Evolutionary conservation across 2,113 vertebrate species (phyloP).

Genomic region (Elachura formosa): DNA sequence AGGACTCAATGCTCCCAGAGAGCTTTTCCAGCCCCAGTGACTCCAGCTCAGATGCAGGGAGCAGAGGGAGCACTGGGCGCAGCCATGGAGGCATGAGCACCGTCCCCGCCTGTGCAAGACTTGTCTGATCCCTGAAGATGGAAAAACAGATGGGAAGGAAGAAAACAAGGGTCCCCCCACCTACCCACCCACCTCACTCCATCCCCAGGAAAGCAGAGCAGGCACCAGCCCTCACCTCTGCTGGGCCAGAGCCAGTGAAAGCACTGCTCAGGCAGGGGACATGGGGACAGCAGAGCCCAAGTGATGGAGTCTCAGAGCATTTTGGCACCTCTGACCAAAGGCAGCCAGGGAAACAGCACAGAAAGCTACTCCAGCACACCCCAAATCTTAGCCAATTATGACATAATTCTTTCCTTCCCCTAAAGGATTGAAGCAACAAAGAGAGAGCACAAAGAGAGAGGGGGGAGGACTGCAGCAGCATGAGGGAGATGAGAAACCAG

Average conservation of each 20-base stretch:
- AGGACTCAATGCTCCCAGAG: background rate
- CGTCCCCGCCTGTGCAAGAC: background rate
- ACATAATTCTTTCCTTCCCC: background rate
- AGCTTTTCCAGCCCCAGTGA: background rate
- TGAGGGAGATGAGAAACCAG: constrained; percentile 4
- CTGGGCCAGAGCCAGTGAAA: background rate
- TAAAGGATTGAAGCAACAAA: background rate
- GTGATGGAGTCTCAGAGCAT: accelerated
- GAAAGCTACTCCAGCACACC: background rate
- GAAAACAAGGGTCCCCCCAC: background rate
- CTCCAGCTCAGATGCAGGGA: background rate
- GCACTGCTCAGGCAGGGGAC: background rate
- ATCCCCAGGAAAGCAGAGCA: background rate
- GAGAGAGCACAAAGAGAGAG: constrained; percentile 4
- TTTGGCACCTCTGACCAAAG: background rate
- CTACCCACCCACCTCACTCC: no score
- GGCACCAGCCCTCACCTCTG: background rate
- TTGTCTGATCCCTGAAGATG: background rate
- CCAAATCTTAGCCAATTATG: background rate
- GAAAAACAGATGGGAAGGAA: background rate
- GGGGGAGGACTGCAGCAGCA: constrained; percentile 21
- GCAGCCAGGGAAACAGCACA: background rate
- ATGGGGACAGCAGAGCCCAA: background rate
- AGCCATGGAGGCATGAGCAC: background rate
- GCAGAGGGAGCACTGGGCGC: background rate